Evolutionary conservation across 2,113 vertebrate genomes (phyloP).

Genomic region (Delphinus delphis): DNA sequence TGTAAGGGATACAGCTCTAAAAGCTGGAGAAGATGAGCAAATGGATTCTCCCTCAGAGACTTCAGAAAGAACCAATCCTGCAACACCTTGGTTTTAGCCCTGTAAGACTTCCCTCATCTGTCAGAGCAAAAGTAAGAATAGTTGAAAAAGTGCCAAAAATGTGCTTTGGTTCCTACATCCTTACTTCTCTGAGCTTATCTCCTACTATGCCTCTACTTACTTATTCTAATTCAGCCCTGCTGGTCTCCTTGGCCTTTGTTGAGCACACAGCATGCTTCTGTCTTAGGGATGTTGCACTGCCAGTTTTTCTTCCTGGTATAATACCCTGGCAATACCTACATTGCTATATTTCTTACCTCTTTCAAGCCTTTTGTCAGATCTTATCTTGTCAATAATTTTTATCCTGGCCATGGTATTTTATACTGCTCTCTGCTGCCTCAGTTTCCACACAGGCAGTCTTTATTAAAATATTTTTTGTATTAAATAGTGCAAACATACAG

Average conservation of each 20-base stretch:
- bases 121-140: background rate
- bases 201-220: background rate
- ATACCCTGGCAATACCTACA: background rate
- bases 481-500: background rate
- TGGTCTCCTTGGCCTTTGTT: background rate
- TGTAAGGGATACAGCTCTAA: accelerated
- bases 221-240: background rate
- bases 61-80: background rate
- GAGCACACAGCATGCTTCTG: background rate
- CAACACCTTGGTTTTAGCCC: background rate
- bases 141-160: background rate
- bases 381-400: background rate
- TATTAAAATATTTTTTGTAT: background rate
- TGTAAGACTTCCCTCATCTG: background rate
- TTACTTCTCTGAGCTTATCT: background rate
- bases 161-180: background rate
- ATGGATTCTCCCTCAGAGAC: background rate
- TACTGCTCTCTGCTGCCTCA: background rate
- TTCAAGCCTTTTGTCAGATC: background rate
- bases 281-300: background rate
- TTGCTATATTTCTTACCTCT: background rate
- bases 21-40: background rate
- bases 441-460: background rate
- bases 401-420: background rate
- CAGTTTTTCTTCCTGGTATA: background rate